Conservation (phyloP, 2,797 vertebrate genomes). For the Cirrhinus molitorella region DNA sequence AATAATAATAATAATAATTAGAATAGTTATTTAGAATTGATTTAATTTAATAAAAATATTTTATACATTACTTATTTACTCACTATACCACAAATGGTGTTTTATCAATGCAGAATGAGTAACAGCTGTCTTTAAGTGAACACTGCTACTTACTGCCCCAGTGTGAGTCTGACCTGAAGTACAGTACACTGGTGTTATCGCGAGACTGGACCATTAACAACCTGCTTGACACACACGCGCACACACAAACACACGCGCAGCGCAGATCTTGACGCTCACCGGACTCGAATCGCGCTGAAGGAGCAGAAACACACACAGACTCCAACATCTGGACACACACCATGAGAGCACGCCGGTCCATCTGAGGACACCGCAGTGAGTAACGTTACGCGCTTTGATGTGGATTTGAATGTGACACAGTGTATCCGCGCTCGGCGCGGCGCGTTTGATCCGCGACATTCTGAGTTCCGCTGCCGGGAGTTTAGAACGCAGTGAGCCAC, state of each 20-base stretch:
- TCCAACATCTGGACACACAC: constrained; percentile 84
- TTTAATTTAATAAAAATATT: no score
- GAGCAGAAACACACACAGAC: constrained; percentile 77
- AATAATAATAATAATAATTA: no score
- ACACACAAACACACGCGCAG: constrained; percentile 60
- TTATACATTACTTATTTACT: no score
- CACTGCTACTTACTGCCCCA: constrained; percentile 82
- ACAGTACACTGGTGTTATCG: constrained; percentile 85
- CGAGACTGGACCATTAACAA: constrained; percentile 90
- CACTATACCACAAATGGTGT: not conserved
- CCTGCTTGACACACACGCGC: constrained; percentile 83
- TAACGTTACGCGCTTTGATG: constrained; percentile 56
- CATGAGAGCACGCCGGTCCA: constrained; percentile 75
- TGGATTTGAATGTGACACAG: constrained; percentile 50
- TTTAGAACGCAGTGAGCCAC: not conserved
- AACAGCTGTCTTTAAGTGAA: constrained; percentile 62
- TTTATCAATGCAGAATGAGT: not conserved
- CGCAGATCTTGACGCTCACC: constrained; percentile 80
- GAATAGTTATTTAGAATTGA: no score
- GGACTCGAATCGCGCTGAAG: constrained; percentile 78
- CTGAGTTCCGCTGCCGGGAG: constrained; percentile 73
- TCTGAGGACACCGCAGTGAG: constrained; percentile 74
- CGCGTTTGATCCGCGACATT: constrained; percentile 65
- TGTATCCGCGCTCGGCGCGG: constrained; percentile 69
- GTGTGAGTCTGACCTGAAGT: constrained; percentile 80